Base-by-base conservation (phyloP, 2,797 vertebrate genomes). In the Periophthalmus magnuspinnatus region DNA sequence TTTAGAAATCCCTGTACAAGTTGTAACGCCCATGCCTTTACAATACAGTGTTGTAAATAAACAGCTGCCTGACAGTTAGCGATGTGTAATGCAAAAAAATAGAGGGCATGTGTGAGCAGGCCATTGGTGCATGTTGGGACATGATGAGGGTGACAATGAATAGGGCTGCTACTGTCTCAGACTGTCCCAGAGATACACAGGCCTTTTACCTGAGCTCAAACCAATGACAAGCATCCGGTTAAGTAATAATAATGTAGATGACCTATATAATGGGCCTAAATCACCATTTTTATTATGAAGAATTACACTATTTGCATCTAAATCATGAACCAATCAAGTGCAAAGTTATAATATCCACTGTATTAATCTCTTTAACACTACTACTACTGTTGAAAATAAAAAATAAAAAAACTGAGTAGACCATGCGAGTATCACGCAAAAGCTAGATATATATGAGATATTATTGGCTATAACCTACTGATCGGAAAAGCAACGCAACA, bases 131-230 rank as follows among this genome's bases (percentile, higher is more conserved):
- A 71, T 83, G 82, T 77, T 55, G 2, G 71, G 77, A 81, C 79
- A 67, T 60, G 76, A 88, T 71, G 80, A 76, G 70, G 72, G 74
- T 24, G 52, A 84, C 78, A 83, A 78, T 76, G 88, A 88, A 71
- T 72, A 21, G 71, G 61, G 74, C 65, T 78, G 72, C 79, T 81
- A 19, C 68, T 66, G 81, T 71, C 68, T 32, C 52, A 74, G 75
- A 61, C 74, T 69, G 67, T 77, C 70, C 60, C 56, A 32, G 7
- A 74, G 72, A 72, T 69, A 72, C 24, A 32, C 55, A 17, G 10
- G 34, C 22, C 48, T 70, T 64, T 58, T 61, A 47, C 45, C 52
- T 8, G 14, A 56, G 63, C 67, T 13, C 11, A 73, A 66, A 81
- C 64, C 81, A 71, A 69, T 63, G 54, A 6, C 13, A 68, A 3